Evolutionary conservation across 2,797 vertebrate genomes (phyloP), one percentile per base, ranked within the genome.

Genomic region (Cynodonichthys magdalenae): DNA sequence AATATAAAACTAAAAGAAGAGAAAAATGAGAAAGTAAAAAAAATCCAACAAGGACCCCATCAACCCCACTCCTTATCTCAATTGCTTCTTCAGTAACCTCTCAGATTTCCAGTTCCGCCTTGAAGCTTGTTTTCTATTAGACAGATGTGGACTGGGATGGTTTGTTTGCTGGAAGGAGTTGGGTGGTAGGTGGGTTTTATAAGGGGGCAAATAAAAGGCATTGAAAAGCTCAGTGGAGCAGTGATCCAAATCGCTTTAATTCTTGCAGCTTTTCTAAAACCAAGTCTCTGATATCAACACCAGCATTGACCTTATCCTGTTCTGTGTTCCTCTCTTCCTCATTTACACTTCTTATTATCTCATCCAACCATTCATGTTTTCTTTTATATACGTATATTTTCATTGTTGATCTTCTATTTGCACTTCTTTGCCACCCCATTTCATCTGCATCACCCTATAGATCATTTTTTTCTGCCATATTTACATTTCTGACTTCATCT

Each of bases 231-330:
- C 82, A 78, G 77, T 64, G 76, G 79, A 81, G 72, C 74, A 58
- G 75, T 63, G 74, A 91, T 92, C 83, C 81, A 92, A 90, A 87
- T 88, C 77, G 74, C 76, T 80, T 79, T 81, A 82, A 84, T 85
- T 86, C 84, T 67, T 67, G 47, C 52, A 69, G 75, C 72, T 82
- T 73, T 73, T 77, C 77, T 66, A 68, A 76, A 75, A 29, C 73
- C 61, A 71, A 36, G 65, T 42, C 80, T 72, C 75, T 71, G 74
- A 79, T 75, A 80, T 69, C 59, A 81, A 59, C 74, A 78, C 67
- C 49, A 69, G 52, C 64, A 59, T 54, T 86, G 83, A 82, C 85
- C 83, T 82, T 74, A 44, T 58, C 65, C 48, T 67, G 67, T 77
- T 67, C 6, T 29, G 28, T 29, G 28, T 29, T 29, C n/a, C n/a